Percentiles rank a stretch among this genome's conserved stretches.
Evolutionary conservation across 2,113 vertebrate genomes (phyloP).

Genomic region (Eidolon helvum): DNA sequence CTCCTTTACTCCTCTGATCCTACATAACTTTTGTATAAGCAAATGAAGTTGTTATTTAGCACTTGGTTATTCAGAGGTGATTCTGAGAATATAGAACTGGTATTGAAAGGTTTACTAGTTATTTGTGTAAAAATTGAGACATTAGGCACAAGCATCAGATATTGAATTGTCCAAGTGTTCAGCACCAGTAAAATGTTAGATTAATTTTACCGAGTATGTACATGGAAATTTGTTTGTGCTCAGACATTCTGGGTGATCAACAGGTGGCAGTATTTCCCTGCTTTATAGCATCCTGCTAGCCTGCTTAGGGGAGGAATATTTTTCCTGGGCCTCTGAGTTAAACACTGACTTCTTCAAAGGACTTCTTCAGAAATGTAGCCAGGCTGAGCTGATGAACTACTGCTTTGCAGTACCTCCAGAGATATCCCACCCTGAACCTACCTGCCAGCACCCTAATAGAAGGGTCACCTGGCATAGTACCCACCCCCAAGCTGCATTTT

Average conservation of each 20-base stretch:
- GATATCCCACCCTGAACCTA: neutral
- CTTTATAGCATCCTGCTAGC: neutral
- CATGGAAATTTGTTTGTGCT: neutral
- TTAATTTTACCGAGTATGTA: neutral
- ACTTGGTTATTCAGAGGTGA: neutral
- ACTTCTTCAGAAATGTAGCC: neutral
- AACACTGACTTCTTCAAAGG: too few relatives aligned
- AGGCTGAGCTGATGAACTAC: neutral
- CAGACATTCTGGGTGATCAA: neutral
- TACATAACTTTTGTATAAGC: neutral
- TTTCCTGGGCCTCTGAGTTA: neutral
- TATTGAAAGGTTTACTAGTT: neutral
- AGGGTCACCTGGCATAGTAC: neutral
- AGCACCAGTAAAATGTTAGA: neutral
- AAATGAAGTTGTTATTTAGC: neutral
- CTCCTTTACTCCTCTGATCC: neutral
- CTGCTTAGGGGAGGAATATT: rapidly evolving
- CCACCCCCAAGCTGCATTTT: neutral
- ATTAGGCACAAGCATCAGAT: neutral
- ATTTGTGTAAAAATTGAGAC: neutral
- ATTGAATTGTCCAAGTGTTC: neutral
- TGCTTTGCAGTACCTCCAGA: neutral
- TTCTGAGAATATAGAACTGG: too few relatives aligned
- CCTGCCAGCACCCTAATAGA: neutral
- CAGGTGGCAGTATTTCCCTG: conserved; percentile 68